These are phyloP conservation scores for Liodrosophila aerea DNA, from an alignment of 2,888 invertebrate species.

Conservation along the genomic window DNA sequence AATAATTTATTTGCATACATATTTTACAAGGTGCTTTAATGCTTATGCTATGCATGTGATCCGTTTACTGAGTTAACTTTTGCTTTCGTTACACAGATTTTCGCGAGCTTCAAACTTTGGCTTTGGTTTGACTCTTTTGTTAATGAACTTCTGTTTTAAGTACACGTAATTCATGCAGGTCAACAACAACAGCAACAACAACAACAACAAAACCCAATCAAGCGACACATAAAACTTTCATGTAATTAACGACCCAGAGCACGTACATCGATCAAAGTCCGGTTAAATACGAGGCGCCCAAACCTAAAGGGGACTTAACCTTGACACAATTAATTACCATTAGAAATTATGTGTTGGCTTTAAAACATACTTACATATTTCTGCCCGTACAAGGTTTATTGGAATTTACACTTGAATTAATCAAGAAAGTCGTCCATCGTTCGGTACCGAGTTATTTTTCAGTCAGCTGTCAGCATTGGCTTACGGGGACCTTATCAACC, in stretches of 20 bases:
- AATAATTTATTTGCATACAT: not conserved
- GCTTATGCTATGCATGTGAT: not conserved
- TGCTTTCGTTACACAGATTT: too few species aligned
- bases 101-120: too few species aligned
- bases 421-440: conserved; percentile 36
- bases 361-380: conserved; percentile 16
- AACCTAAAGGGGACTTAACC: conserved; percentile 29
- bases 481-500: not conserved
- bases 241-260: conserved; percentile 22
- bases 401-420: conserved; percentile 64
- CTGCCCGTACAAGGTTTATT: not conserved
- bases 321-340: conserved; percentile 42
- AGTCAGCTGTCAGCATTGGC: conserved; percentile 51
- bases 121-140: too few species aligned
- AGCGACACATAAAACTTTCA: conserved; percentile 10
- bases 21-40: not conserved
- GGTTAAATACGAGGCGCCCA: conserved; percentile 4
- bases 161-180: not conserved
- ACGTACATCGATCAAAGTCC: conserved; percentile 30
- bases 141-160: not conserved
- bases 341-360: conserved; percentile 12
- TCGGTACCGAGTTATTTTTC: conserved; percentile 24
- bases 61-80: too few species aligned
- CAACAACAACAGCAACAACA: too few species aligned
- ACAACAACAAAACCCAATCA: conserved; percentile 28